Evolutionary conservation across 2,888 invertebrate species (phyloP), one percentile per base, ranked within the genome.

Genomic region (Nemurella pictetii): DNA sequence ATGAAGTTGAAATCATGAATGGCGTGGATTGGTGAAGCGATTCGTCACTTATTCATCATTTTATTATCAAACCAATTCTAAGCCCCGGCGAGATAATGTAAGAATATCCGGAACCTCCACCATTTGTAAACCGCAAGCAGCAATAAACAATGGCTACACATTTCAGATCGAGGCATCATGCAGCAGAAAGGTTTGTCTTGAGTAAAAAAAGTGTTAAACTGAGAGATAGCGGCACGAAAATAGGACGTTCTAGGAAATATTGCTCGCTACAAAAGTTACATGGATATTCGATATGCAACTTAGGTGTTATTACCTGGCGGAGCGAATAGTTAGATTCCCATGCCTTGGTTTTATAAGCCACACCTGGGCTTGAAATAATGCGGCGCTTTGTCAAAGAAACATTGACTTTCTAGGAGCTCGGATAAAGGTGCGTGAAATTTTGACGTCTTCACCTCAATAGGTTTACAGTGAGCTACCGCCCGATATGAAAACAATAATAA

Each of bases 261-360:
- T 78, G 84, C 25, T 28, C 82, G 73, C 27, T 85, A 36, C 30
- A 75, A 32, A 75, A 32, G 75, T 82, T 82, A 82, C 85, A 83
- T 77, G 85, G 77, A 30, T 78, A 78, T 85, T 85, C 78, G 85
- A 36, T 32, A 35, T 83, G 85, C 83, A 77, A 25, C 77, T 85
- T 85, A 85, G 20, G 27, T 72, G 26, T 78, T 72, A 85, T 85
- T 55, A 80, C 73, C 73, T 27, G 28, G 20, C 9, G 28, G 29
- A 78, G 78, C 30, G 78, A 78, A 78, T 78, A 5, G 28, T 5
- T 30, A 4, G 29, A 78, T 75, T 75, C 75, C 75, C 75, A 75
- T 75, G 75, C 75, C 28, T 75, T 75, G 15, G 30, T 35, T 35
- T 29, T 73, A 32, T 82, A 82, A 74, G 32, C 72, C 81, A 72